Base-by-base conservation (phyloP, 2,113 vertebrate genomes). In the Trochalopteron elliotii region DNA sequence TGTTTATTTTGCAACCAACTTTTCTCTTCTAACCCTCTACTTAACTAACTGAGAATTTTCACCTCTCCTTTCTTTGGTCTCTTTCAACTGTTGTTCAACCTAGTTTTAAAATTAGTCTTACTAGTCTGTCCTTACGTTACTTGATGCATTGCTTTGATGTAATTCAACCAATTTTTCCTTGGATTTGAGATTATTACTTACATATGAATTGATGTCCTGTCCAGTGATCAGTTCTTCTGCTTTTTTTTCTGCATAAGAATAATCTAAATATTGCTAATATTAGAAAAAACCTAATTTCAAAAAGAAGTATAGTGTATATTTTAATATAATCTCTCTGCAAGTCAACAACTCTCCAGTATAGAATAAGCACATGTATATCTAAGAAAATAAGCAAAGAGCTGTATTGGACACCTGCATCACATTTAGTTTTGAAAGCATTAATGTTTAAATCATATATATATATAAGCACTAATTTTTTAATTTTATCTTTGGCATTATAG, bases 391-490 rank as follows among this genome's bases (percentile, higher is more conserved):
- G 3, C 30, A 30, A 75, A 89, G 39, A 68, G 10, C 4, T 68
- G 6, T 25, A 64, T 44, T 20, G 45, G 50, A 24, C 4, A 56
- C 2, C 1, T 44, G 11, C 69, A 52, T 72, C 3, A 72, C 59
- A 83, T 47, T 57, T 0, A 42, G 16, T 76, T 69, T 59, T 57
- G 8, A 81, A 11, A 49, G 1, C 7, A 39, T 42, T 40, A 28
- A 27, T 39, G 2, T 65, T 72, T 56, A 47, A 42, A 47, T 60
- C 55, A 23, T 70, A 49, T 21, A 47, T 21, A 47, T 45, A 59
- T 19, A 20, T 5, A 64, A 50, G 18, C 0, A 1, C 7, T 25
- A 28, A 6, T 17, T 5, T 81, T 83, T 56, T 22, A 24, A 9
- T 53, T 92, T 86, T 79, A 8, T 60, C 12, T 83, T 65, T 11